A percentile compares a stretch with the other conserved stretches of the same genome.
These are phyloP conservation scores for Hemicrepidius hirtus DNA, from an alignment of 2,888 invertebrate genomes.

Conservation along the genomic window DNA sequence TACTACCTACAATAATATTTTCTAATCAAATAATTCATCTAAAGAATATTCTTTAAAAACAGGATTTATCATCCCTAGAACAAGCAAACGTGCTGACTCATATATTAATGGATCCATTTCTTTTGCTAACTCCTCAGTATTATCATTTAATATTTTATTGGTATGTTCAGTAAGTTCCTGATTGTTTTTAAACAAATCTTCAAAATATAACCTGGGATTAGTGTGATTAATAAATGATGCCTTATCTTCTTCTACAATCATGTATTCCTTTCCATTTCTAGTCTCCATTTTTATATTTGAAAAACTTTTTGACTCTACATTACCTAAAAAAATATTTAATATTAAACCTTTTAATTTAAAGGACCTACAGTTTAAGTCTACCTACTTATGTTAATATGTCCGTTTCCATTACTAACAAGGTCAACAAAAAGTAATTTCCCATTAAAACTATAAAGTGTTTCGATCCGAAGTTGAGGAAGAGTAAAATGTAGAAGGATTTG, in stretches of 20 bases:
- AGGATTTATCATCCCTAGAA: background rate
- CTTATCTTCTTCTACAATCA: background rate
- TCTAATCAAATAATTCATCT: conserved; percentile 30
- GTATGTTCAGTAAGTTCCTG: conserved; percentile 23
- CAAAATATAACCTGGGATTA: background rate
- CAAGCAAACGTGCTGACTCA: background rate
- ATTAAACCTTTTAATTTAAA: no score
- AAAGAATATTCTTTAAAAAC: conserved; percentile 26
- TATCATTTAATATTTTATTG: conserved; percentile 21
- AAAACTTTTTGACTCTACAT: no score
- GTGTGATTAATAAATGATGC: background rate
- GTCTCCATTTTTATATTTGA: no score
- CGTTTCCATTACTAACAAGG: no score
- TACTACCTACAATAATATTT: no score
- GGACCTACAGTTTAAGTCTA: no score
- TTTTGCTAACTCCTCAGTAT: conserved; percentile 9
- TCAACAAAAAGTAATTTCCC: no score
- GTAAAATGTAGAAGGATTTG: no score
- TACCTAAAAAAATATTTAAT: no score
- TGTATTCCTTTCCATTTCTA: conserved; percentile 15
- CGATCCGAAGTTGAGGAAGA: no score
- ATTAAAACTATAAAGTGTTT: no score
- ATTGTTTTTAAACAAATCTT: conserved; percentile 29
- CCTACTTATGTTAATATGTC: no score
- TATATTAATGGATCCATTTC: conserved; percentile 31